These are phyloP conservation scores for Dasypolia templi DNA, from an alignment of 2,888 invertebrate species.

Conservation along the genomic window DNA sequence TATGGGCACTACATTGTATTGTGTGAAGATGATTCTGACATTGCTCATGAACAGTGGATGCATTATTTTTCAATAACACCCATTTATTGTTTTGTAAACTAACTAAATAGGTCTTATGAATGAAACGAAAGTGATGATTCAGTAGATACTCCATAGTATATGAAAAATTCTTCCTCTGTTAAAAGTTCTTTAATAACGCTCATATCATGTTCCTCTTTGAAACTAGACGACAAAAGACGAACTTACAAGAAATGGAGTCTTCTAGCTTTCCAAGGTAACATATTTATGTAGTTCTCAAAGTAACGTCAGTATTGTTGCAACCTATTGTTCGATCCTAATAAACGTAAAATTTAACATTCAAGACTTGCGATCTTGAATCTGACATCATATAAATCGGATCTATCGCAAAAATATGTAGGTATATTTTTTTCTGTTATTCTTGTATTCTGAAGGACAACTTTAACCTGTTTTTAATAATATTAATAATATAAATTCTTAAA, in stretches of 20 bases:
- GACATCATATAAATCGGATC: background rate
- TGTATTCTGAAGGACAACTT: background rate
- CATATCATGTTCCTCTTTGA: background rate
- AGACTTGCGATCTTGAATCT: background rate
- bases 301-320: background rate
- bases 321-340: background rate
- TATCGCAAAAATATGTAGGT: background rate
- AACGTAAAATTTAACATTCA: slow-evolving; percentile 8
- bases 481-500: too few species aligned
- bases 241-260: background rate
- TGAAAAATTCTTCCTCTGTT: background rate
- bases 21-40: background rate
- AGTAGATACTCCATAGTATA: too few species aligned
- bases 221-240: background rate
- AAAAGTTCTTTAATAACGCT: background rate
- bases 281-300: background rate
- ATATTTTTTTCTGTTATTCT: background rate
- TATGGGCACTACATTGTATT: background rate
- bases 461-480: too few species aligned
- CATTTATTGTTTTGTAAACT: background rate
- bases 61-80: background rate
- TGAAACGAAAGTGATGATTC: background rate
- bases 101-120: background rate
- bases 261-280: background rate
- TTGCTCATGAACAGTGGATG: background rate